Evolutionary conservation across 2,113 vertebrate species (phyloP).

Genomic region (Otocyon megalotis): DNA sequence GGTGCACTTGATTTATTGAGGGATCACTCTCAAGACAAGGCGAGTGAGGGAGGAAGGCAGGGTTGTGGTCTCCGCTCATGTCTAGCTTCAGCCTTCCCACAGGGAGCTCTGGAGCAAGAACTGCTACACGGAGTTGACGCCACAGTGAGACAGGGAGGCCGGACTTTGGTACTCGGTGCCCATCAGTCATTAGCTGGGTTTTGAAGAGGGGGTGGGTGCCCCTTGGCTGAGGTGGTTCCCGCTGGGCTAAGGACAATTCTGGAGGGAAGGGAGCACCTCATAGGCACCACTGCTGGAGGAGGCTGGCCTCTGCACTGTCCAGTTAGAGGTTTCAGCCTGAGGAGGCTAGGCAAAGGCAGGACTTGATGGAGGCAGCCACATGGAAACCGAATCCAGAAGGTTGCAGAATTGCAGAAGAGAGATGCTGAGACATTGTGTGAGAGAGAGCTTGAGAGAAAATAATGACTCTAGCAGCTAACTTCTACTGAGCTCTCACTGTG

Average conservation of each 20-base stretch:
- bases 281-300: background rate
- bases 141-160: background rate
- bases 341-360: background rate
- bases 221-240: background rate
- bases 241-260: background rate
- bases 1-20: background rate
- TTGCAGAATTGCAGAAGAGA: background rate
- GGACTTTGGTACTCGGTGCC: no score
- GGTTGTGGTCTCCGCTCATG: background rate
- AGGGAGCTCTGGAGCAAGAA: background rate
- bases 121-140: rapidly evolving
- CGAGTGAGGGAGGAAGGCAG: background rate
- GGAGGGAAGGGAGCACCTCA: no score
- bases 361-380: background rate
- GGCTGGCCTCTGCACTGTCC: background rate
- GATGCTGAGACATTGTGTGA: background rate
- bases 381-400: background rate
- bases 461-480: background rate
- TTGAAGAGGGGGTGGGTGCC: background rate
- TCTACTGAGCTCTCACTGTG: background rate
- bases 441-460: background rate
- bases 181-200: background rate
- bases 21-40: background rate
- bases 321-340: background rate
- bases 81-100: background rate